These are phyloP conservation scores for Geopemphigus sp. DNA, from an alignment of 1,140 invertebrate genomes.

Conservation along the genomic window DNA sequence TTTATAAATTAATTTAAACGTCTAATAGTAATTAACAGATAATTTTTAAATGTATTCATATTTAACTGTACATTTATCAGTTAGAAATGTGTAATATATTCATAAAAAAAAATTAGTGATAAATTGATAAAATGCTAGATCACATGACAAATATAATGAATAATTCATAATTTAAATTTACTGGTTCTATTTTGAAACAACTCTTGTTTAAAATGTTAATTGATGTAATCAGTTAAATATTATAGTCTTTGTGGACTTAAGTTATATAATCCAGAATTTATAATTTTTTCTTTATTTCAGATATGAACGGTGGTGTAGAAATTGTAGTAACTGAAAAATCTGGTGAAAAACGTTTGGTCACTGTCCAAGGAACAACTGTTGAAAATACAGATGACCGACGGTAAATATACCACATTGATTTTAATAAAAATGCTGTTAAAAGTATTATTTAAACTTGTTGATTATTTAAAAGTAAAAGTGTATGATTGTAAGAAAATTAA, in stretches of 20 bases:
- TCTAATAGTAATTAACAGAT: no score
- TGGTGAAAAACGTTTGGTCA: constrained; percentile 38
- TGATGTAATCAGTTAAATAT: background rate
- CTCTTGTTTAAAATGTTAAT: background rate
- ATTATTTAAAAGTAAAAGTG: no score
- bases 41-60: no score
- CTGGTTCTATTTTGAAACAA: background rate
- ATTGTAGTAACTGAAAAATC: constrained; percentile 39
- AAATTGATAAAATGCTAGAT: no score
- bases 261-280: background rate
- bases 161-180: background rate
- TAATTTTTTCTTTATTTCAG: constrained; percentile 16
- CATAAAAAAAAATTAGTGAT: no score
- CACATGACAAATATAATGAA: no score
- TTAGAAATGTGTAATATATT: no score
- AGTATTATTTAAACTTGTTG: no score
- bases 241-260: background rate
- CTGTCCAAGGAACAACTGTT: constrained; percentile 38
- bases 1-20: no score
- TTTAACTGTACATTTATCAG: no score
- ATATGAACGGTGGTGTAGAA: constrained; percentile 35
- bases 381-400: constrained; percentile 34
- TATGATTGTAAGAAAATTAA: background rate
- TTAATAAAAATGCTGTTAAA: no score
- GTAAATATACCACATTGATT: background rate